These are phyloP conservation scores for Lottia scabra DNA, from an alignment of 2,888 invertebrate species.

Conservation along the genomic window DNA sequence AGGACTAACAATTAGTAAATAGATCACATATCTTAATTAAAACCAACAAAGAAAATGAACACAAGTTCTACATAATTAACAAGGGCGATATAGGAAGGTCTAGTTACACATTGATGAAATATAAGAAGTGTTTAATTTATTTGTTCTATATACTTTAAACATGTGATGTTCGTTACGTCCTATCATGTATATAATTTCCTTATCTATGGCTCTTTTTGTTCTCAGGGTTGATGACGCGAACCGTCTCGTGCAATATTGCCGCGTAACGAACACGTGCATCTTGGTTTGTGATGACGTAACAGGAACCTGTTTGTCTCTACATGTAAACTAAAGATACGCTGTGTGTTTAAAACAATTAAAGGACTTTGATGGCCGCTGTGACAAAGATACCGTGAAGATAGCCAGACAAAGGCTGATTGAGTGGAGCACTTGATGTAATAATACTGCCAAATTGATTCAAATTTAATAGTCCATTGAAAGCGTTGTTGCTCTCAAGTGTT, in stretches of 20 bases:
- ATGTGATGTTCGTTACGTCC: conserved; percentile 1
- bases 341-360: too few relatives aligned
- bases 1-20: background rate
- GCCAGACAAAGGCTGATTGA: too few relatives aligned
- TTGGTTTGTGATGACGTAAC: background rate
- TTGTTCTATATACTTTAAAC: background rate
- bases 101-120: background rate
- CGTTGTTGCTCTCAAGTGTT: too few relatives aligned
- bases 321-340: background rate
- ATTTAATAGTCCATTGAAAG: too few relatives aligned
- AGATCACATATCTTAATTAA: background rate
- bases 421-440: too few relatives aligned
- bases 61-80: background rate
- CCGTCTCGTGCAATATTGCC: background rate
- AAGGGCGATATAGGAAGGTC: background rate
- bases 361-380: too few relatives aligned
- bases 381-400: too few relatives aligned
- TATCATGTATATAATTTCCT: conserved; percentile 1
- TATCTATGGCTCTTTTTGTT: background rate
- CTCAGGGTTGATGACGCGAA: background rate
- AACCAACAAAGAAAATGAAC: background rate
- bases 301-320: conserved; percentile 1
- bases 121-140: conserved; percentile 1
- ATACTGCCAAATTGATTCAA: too few relatives aligned
- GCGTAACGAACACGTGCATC: background rate